Evolutionary conservation across 2,888 invertebrate genomes (phyloP).

Genomic region (Parnassius apollo): DNA sequence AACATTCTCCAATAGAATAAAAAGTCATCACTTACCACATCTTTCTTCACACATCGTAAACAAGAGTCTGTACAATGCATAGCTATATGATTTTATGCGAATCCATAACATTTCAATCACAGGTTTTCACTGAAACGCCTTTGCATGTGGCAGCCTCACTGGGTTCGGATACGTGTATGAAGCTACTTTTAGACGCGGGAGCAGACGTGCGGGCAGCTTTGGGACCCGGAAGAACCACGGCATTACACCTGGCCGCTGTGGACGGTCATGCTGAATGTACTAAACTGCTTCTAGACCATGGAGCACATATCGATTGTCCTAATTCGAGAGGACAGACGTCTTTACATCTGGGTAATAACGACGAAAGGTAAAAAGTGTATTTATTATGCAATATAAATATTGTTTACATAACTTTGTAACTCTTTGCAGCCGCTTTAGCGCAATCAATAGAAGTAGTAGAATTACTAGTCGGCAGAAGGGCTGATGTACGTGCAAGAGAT

Average conservation of each 20-base stretch:
- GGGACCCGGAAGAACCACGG: constrained; percentile 87
- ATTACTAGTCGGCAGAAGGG: constrained; percentile 83
- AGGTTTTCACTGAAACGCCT: constrained; percentile 92
- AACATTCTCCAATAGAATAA: too few species aligned
- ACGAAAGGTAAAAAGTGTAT: neutral
- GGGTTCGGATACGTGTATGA: constrained; percentile 85
- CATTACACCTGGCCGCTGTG: constrained; percentile 93
- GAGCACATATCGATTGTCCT: constrained; percentile 87
- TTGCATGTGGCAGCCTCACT: constrained; percentile 90
- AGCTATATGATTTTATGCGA: constrained; percentile 1
- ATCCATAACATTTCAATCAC: constrained; percentile 33
- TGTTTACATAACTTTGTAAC: neutral
- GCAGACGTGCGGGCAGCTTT: constrained; percentile 89
- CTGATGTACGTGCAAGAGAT: constrained; percentile 85
- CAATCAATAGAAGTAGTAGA: constrained; percentile 90
- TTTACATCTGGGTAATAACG: constrained; percentile 83
- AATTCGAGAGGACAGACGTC: constrained; percentile 91
- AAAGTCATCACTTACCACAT: neutral
- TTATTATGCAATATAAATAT: neutral
- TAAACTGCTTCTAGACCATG: constrained; percentile 85
- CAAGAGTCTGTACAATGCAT: neutral
- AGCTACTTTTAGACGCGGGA: constrained; percentile 87
- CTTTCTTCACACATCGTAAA: constrained; percentile 8
- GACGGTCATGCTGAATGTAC: constrained; percentile 92
- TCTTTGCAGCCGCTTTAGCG: constrained; percentile 84